Evolutionary conservation across 2,888 invertebrate species (phyloP).

Genomic region (Fabriciana adippe): DNA sequence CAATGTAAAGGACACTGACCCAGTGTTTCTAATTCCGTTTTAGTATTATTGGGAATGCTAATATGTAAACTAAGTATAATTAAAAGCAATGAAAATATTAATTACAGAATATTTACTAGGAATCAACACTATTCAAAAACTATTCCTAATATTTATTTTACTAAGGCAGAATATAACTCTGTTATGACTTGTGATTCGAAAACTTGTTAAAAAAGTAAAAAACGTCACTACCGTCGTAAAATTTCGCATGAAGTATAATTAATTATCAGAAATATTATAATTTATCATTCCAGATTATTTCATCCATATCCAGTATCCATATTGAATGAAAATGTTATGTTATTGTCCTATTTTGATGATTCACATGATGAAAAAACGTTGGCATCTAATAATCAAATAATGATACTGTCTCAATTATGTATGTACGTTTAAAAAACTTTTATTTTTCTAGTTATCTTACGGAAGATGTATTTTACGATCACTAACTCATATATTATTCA

Average conservation of each 20-base stretch:
- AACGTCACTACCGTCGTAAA: no score
- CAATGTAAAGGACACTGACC: conserved; percentile 70
- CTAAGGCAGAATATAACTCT: no score
- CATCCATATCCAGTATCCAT: background rate
- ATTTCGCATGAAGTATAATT: background rate
- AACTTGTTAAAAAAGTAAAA: no score
- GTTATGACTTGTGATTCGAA: no score
- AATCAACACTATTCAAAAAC: no score
- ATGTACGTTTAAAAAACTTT: conserved; percentile 1
- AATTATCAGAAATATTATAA: conserved; percentile 11
- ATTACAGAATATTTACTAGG: no score
- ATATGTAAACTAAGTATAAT: no score
- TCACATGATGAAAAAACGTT: conserved; percentile 9
- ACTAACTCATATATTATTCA: conserved; percentile 43
- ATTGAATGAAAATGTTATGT: background rate
- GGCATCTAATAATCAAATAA: background rate
- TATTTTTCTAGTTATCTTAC: conserved; percentile 14
- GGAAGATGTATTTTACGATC: conserved; percentile 31
- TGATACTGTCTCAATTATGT: background rate
- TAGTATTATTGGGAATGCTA: no score
- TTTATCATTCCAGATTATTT: background rate
- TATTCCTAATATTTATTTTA: no score
- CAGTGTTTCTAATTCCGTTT: conserved; percentile 56
- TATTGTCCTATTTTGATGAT: conserved; percentile 5
- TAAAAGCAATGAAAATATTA: no score